Base-by-base conservation (phyloP, 1,140 invertebrate species). In the Dufourea novaeangliae region DNA sequence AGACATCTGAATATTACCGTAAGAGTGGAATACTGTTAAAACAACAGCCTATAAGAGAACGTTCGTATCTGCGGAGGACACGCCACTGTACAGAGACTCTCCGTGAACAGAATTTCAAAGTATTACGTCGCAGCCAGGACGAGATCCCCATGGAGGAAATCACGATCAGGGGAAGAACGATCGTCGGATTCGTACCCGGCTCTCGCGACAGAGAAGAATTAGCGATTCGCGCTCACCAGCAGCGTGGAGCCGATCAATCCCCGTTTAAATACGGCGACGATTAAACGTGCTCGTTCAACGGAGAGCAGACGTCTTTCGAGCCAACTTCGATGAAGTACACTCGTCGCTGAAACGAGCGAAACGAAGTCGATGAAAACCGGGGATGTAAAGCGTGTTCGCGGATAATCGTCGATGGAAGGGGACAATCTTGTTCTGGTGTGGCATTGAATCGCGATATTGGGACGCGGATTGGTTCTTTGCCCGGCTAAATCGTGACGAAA, bases 201-300 rank as follows among this genome's bases (percentile, higher is more conserved):
- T 54, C 20, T 5, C 8, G 29, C 37, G 54, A 22, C 41, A 8
- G 10, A 25, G 68, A 71, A 17, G 50, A 20, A 34, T 57, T 37
- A 14, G 52, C 34, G 37, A 57, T 44, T 37, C 20, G 22, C 29
- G 25, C 22, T n/a, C n/a, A n/a, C n/a, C n/a, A n/a, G n/a, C 7
- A 1, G 2, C 1, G 14, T 7, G 10, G 41, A 59, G 41, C 39
- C 56, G 62, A 75, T 57, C 64, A 57, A 75, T 75, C 39, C n/a
- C n/a, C 52, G 39, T 68, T 75, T 75, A 75, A 75, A 75, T 75
- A 34, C n/a, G 54, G 39, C 64, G 29, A n/a, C 52, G 73, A 75
- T 68, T 68, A 46, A 75, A 12, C 52, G 52, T 37, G 27, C 73
- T 75, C 73, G 73, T 68, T 44, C 8, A 12, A n/a, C 62, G n/a